A percentile compares a stretch with the other conserved stretches of the same genome.
phyloP scores from a whole-genome alignment of 2,113 vertebrate species.

The Neogobius melanostomus region DNA sequence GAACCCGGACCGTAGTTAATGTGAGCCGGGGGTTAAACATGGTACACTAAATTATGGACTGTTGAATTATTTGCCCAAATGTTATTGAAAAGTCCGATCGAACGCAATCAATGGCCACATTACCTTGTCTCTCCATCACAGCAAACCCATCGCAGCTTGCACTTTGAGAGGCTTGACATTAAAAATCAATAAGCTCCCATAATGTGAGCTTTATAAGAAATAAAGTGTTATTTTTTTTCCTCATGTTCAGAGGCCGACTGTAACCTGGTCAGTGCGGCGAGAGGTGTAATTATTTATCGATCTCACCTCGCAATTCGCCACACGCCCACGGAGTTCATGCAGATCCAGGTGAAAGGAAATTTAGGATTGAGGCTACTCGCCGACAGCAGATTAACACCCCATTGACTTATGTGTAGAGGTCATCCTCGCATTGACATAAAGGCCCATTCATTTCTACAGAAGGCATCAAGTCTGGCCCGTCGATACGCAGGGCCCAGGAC shows the following conservation, averaged over 20 bases:
- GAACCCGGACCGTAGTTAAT: no score
- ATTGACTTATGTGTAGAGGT: slow-evolving; percentile 18
- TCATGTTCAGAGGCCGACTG: background rate
- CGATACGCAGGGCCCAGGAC: background rate
- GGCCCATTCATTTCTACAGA: background rate
- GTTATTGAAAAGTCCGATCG: background rate
- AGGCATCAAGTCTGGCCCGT: background rate
- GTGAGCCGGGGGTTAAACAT: no score
- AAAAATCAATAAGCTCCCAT: slow-evolving; percentile 14
- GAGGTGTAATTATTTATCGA: slow-evolving; percentile 22
- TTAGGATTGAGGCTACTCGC: background rate
- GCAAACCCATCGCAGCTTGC: slow-evolving; percentile 5
- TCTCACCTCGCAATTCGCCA: slow-evolving; percentile 12
- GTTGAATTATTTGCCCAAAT: background rate
- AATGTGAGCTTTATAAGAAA: background rate
- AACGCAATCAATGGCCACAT: background rate
- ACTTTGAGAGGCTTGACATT: slow-evolving; percentile 4
- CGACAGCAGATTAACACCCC: background rate
- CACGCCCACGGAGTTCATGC: background rate
- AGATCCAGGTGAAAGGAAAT: slow-evolving; percentile 14
- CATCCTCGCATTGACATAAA: background rate
- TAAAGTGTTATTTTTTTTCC: background rate
- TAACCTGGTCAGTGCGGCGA: slow-evolving; percentile 1
- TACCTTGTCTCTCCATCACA: background rate
- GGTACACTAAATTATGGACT: background rate